These are phyloP conservation scores for Petrocephalus microphthalmus DNA, from an alignment of 2,113 vertebrate species.

Conservation along the genomic window DNA sequence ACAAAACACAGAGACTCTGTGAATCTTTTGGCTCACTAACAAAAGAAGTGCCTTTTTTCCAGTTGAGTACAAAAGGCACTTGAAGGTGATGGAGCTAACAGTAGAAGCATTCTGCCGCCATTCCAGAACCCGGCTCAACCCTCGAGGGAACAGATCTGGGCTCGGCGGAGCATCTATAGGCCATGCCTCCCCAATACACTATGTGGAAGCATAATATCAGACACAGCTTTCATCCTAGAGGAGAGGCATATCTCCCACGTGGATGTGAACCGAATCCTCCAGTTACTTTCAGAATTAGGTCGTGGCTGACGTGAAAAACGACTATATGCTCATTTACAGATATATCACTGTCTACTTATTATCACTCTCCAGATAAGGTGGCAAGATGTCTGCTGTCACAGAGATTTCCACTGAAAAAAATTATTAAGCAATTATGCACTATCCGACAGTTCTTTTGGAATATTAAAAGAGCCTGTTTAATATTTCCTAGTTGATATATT, in stretches of 20 bases:
- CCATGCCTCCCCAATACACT: background rate
- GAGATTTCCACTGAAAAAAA: constrained; percentile 65
- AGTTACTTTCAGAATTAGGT: background rate
- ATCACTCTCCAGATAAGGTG: constrained; percentile 37
- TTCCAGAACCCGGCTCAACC: background rate
- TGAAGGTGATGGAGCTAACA: constrained; percentile 37
- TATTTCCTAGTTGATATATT: constrained; percentile 62
- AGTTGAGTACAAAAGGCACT: constrained; percentile 62
- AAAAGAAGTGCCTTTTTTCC: constrained; percentile 67
- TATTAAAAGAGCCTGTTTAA: constrained; percentile 65
- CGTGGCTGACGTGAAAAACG: background rate
- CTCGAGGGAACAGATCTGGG: background rate
- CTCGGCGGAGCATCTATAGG: background rate
- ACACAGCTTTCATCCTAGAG: constrained; percentile 49
- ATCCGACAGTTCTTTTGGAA: constrained; percentile 67
- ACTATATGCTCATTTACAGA: constrained; percentile 17
- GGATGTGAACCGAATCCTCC: background rate
- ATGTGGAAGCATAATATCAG: constrained; percentile 15
- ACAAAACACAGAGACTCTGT: constrained; percentile 18
- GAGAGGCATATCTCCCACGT: constrained; percentile 35
- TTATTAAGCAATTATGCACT: constrained; percentile 64
- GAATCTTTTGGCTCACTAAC: constrained; percentile 48
- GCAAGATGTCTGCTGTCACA: constrained; percentile 61
- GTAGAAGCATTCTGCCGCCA: constrained; percentile 1
- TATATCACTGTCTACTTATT: constrained; percentile 29